Percentiles rank a stretch among this genome's conserved stretches.
Evolutionary conservation across 2,888 invertebrate genomes (phyloP).

Genomic region (Macrophya alboannulata): DNA sequence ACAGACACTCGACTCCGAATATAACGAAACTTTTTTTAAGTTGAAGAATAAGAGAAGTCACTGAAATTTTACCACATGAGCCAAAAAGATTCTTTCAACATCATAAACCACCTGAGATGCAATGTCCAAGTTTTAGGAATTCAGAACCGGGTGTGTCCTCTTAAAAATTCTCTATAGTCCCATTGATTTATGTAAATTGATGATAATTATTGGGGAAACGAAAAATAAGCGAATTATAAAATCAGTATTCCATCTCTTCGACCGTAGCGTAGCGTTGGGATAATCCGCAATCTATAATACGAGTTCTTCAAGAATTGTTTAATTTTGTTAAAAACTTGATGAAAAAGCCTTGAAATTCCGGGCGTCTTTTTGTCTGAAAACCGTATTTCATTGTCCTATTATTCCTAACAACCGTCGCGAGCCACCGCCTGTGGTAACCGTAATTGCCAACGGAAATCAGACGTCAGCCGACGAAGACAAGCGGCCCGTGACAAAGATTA

Average conservation of each 20-base stretch:
- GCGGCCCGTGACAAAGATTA: slow-evolving; percentile 47
- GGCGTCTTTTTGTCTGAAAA: slow-evolving; percentile 1
- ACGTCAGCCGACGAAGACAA: slow-evolving; percentile 42
- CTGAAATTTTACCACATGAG: neutral
- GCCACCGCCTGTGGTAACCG: neutral
- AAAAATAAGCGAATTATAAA: neutral
- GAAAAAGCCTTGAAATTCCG: neutral
- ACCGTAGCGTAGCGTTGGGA: neutral
- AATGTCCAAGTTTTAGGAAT: neutral
- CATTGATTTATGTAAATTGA: neutral
- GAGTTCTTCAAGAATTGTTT: neutral
- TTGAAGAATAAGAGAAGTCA: neutral
- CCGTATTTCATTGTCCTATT: slow-evolving; percentile 41
- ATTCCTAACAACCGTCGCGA: slow-evolving; percentile 36
- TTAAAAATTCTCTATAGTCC: neutral
- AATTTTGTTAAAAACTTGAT: slow-evolving; percentile 5
- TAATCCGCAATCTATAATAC: neutral
- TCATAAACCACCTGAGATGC: neutral
- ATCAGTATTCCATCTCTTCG: neutral
- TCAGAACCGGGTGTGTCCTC: neutral
- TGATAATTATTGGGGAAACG: neutral
- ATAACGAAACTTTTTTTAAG: neutral
- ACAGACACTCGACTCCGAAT: neutral
- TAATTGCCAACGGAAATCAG: slow-evolving; percentile 52
- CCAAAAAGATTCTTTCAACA: neutral